A percentile compares a stretch with the other conserved stretches of the same genome.
Conservation (phyloP, 2,888 invertebrate species). For the Endotricha flammealis region DNA sequence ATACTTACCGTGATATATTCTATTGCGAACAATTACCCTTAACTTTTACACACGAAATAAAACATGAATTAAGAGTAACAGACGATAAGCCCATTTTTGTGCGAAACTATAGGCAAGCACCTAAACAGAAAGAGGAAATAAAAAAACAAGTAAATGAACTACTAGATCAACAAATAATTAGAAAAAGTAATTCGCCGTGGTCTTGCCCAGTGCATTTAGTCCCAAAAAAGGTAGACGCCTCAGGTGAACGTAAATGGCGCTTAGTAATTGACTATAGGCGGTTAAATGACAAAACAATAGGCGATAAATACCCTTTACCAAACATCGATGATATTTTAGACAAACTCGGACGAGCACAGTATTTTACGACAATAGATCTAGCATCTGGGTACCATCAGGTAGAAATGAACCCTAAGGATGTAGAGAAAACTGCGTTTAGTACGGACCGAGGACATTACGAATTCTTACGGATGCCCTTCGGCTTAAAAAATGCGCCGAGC, state of each 20-base stretch:
- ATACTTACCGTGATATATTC: constrained; percentile 34
- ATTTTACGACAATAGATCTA: constrained; percentile 27
- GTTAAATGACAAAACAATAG: constrained; percentile 24
- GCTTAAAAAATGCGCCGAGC: not conserved
- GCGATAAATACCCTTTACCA: constrained; percentile 26
- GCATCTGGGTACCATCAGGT: constrained; percentile 25
- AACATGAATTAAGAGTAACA: constrained; percentile 32
- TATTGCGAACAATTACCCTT: constrained; percentile 30
- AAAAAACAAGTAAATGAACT: constrained; percentile 22
- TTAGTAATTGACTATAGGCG: constrained; percentile 20
- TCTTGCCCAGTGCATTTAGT: constrained; percentile 22
- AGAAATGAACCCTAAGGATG: constrained; percentile 15
- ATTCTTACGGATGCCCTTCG: not conserved
- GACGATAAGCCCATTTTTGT: constrained; percentile 24
- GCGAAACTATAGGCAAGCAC: constrained; percentile 18
- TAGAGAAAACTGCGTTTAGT: constrained; percentile 27
- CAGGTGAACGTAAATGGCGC: constrained; percentile 21
- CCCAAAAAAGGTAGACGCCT: constrained; percentile 22
- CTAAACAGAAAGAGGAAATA: constrained; percentile 20
- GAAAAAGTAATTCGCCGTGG: constrained; percentile 22
- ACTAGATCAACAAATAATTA: constrained; percentile 22
- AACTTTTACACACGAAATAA: constrained; percentile 30
- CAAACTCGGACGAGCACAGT: constrained; percentile 21
- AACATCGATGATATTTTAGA: constrained; percentile 25
- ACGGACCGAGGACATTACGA: constrained; percentile 15